Conservation (phyloP, 1,140 invertebrate genomes). For the Helicoverpa armigera region DNA sequence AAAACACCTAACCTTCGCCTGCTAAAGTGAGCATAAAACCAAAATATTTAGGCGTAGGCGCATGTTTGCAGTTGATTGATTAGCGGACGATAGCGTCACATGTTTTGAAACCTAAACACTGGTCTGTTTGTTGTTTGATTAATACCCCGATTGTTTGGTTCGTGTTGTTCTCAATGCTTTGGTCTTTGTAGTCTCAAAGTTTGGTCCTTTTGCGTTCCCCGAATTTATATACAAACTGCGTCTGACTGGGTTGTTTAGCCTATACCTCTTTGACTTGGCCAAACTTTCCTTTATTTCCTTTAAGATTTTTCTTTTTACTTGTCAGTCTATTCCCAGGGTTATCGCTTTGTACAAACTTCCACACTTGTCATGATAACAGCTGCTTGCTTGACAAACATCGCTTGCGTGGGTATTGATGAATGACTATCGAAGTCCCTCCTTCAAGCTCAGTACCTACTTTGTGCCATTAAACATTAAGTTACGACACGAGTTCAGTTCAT, state of each 20-base stretch:
- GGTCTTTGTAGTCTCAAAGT: not conserved
- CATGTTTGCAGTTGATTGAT: conserved; percentile 29
- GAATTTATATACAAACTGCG: not conserved
- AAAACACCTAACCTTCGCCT: conserved; percentile 4
- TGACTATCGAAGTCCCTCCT: not conserved
- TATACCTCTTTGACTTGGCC: not conserved
- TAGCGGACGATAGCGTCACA: conserved; percentile 24
- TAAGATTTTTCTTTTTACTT: not conserved
- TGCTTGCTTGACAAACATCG: not conserved
- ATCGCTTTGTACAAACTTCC: not conserved
- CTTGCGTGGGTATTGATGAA: conserved; percentile 1
- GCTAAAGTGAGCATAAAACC: conserved; percentile 11
- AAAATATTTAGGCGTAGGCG: conserved; percentile 29
- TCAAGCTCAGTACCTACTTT: too few relatives aligned
- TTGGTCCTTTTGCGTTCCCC: not conserved
- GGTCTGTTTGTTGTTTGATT: conserved; percentile 30
- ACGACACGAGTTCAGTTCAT: too few relatives aligned
- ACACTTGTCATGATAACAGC: not conserved
- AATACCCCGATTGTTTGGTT: conserved; percentile 10
- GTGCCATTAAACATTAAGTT: too few relatives aligned
- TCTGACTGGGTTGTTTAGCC: not conserved
- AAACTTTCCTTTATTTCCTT: not conserved
- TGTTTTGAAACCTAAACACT: conserved; percentile 18
- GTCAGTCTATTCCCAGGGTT: not conserved
- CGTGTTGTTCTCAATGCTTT: not conserved